Evolutionary conservation across 2,113 vertebrate genomes (phyloP).

Genomic region (Poecile atricapillus): DNA sequence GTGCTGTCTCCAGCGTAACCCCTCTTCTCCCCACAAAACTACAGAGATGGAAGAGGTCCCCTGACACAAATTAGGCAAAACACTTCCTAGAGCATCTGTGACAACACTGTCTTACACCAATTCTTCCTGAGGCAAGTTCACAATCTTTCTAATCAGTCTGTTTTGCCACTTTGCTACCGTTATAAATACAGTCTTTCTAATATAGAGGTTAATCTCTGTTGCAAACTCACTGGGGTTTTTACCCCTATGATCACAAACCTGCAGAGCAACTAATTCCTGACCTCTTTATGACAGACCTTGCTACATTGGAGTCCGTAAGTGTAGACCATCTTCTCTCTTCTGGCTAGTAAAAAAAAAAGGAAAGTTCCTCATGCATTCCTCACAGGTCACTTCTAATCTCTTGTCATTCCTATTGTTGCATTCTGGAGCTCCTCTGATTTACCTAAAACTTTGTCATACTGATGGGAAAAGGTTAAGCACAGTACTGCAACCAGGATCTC

Average conservation of each 20-base stretch:
- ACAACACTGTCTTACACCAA: background rate
- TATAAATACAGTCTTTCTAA: background rate
- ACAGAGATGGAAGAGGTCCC: background rate
- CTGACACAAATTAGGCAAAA: background rate
- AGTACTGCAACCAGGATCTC: background rate
- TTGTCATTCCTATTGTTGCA: background rate
- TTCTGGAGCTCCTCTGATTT: background rate
- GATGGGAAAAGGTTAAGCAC: background rate
- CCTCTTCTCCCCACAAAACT: background rate
- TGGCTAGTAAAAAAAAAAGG: background rate
- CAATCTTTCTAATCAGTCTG: background rate
- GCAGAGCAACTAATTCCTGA: background rate
- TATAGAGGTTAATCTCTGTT: background rate
- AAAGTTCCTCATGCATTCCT: background rate
- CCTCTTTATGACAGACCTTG: background rate
- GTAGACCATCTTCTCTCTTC: background rate
- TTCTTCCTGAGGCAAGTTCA: background rate
- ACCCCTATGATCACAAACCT: background rate
- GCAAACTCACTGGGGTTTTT: accelerated
- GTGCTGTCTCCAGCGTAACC: accelerated
- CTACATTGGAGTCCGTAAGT: background rate
- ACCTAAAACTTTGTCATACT: background rate
- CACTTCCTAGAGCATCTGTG: background rate
- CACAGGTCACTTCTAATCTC: background rate
- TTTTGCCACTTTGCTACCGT: background rate